Conservation (phyloP, 2,113 vertebrate species). For the Archilochus colubris region DNA sequence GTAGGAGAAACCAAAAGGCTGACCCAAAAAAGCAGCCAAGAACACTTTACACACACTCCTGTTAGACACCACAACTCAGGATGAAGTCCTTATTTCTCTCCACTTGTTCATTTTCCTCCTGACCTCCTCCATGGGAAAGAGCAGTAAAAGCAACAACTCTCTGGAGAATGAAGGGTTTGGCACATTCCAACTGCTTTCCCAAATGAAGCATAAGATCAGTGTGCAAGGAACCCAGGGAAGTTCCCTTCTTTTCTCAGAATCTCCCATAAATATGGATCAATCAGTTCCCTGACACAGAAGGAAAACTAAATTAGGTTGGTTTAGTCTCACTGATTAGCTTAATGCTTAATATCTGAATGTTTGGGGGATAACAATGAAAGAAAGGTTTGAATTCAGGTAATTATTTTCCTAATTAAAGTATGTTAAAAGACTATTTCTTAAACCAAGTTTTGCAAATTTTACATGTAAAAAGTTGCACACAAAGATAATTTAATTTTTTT, state of each 20-base stretch:
- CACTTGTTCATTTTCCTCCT: not conserved
- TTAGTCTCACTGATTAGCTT: not conserved
- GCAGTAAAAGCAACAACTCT: not conserved
- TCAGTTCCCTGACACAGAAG: not conserved
- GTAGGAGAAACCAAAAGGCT: not conserved
- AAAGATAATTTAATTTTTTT: not conserved
- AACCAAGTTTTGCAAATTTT: not conserved
- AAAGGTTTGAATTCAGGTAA: not conserved
- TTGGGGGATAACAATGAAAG: not conserved
- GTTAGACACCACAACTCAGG: not conserved
- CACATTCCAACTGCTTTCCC: not conserved
- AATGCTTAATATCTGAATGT: not conserved
- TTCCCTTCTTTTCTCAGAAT: not conserved
- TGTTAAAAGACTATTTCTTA: not conserved
- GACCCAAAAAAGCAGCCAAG: not conserved
- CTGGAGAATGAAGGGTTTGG: not conserved
- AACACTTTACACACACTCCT: not conserved
- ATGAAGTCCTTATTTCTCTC: not conserved
- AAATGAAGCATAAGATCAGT: not conserved
- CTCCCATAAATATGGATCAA: not conserved
- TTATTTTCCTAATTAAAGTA: not conserved
- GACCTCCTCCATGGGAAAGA: not conserved
- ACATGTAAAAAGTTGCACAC: not conserved
- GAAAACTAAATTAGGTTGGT: not conserved
- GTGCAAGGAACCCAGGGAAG: not conserved